Evolutionary conservation across 2,888 invertebrate species (phyloP).

Genomic region (Labia minor): DNA sequence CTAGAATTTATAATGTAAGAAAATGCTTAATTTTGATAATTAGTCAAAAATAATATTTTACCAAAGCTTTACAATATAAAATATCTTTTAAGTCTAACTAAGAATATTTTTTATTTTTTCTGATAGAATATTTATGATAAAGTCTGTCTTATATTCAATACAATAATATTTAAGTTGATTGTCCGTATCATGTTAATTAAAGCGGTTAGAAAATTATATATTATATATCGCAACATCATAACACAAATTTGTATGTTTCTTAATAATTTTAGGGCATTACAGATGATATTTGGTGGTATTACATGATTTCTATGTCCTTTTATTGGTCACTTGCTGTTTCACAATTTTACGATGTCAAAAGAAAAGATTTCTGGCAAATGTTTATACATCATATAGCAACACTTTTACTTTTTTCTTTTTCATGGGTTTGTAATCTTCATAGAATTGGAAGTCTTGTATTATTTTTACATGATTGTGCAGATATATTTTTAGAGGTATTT

Average conservation of each 20-base stretch:
- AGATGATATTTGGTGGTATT: constrained; percentile 88
- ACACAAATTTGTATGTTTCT: no score
- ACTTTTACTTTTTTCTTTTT: constrained; percentile 76
- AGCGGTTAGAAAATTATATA: no score
- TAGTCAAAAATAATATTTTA: no score
- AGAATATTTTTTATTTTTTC: no score
- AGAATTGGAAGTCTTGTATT: constrained; percentile 84
- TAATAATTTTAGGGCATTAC: constrained; percentile 55
- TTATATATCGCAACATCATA: no score
- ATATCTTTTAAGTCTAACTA: constrained; percentile 19
- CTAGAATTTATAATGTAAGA: constrained; percentile 47
- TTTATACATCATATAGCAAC: constrained; percentile 95
- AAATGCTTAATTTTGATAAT: no score
- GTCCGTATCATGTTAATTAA: no score
- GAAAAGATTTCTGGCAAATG: constrained; percentile 98
- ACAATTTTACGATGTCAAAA: constrained; percentile 85
- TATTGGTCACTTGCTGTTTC: constrained; percentile 90
- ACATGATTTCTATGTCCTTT: constrained; percentile 88
- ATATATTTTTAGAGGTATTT: constrained; percentile 71
- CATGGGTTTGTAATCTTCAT: constrained; percentile 90
- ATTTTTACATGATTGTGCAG: constrained; percentile 77
- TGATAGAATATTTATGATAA: no score
- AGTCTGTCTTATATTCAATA: no score
- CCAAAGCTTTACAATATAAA: no score
- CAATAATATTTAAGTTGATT: no score